Percentiles rank a stretch among this genome's conserved stretches.
Conservation (phyloP, 2,888 invertebrate species). For the Athalia circularis region DNA sequence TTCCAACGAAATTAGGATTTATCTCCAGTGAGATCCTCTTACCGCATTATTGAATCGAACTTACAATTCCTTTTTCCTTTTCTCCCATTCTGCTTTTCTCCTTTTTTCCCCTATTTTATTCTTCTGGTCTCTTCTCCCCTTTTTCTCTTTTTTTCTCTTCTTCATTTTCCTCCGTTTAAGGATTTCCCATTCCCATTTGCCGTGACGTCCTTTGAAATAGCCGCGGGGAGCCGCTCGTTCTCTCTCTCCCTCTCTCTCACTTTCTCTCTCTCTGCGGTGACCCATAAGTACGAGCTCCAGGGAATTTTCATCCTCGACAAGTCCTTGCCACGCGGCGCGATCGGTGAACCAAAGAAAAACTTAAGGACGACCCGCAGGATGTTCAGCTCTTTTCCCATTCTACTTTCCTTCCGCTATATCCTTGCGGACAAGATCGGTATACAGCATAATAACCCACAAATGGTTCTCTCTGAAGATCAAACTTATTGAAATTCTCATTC, state of each 20-base stretch:
- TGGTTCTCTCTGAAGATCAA: slow-evolving; percentile 41
- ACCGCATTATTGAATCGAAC: slow-evolving; percentile 62
- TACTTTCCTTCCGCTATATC: not conserved
- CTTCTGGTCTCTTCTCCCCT: not conserved
- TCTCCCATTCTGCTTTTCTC: slow-evolving; percentile 43
- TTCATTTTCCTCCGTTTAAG: slow-evolving; percentile 50
- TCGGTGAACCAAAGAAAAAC: slow-evolving; percentile 7
- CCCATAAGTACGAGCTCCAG: slow-evolving; percentile 14
- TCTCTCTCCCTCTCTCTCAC: too few species aligned
- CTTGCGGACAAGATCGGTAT: not conserved
- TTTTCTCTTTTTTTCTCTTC: slow-evolving; percentile 47
- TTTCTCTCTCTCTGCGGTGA: slow-evolving; percentile 19
- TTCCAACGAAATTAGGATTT: slow-evolving; percentile 61
- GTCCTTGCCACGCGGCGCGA: not conserved
- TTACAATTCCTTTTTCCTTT: slow-evolving; percentile 50
- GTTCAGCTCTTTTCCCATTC: not conserved
- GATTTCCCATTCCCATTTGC: slow-evolving; percentile 49
- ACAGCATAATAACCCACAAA: not conserved
- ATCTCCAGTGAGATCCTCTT: slow-evolving; percentile 65
- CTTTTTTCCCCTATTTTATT: not conserved
- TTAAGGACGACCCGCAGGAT: not conserved
- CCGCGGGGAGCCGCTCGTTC: slow-evolving; percentile 22
- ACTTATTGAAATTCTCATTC: slow-evolving; percentile 42
- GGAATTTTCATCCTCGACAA: not conserved
- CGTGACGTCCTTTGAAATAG: slow-evolving; percentile 49